Evolutionary conservation across 2,113 vertebrate genomes (phyloP).

Genomic region (Motacilla alba): DNA sequence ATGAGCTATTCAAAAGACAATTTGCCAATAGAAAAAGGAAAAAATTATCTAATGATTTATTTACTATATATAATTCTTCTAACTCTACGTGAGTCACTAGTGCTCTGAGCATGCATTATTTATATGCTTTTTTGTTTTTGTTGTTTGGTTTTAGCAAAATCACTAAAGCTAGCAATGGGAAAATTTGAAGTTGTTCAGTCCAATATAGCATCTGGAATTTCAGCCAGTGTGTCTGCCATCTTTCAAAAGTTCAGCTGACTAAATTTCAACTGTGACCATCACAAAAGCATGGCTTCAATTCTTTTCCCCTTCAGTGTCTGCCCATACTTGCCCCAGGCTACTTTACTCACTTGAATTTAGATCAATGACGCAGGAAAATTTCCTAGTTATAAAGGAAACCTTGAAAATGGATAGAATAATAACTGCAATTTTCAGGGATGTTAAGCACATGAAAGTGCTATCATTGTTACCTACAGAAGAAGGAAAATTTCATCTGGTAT

Average conservation of each 20-base stretch:
- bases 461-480: neutral
- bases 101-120: constrained; percentile 5
- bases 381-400: neutral
- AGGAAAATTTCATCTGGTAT: neutral
- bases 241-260: neutral
- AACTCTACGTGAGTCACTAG: neutral
- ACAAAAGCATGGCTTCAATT: neutral
- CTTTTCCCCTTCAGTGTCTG: neutral
- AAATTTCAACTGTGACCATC: neutral
- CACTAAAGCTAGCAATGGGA: neutral
- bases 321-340: neutral
- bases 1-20: neutral
- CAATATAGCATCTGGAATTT: neutral
- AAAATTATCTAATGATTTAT: neutral
- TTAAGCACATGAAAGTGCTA: neutral
- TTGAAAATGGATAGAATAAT: neutral
- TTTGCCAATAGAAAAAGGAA: neutral
- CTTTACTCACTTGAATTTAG: neutral
- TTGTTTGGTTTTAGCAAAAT: neutral
- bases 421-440: neutral
- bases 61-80: neutral
- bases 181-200: neutral
- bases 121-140: neutral
- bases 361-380: neutral
- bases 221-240: neutral